These are phyloP conservation scores for Petaurus breviceps DNA, from an alignment of 2,113 vertebrate genomes.

Conservation along the genomic window DNA sequence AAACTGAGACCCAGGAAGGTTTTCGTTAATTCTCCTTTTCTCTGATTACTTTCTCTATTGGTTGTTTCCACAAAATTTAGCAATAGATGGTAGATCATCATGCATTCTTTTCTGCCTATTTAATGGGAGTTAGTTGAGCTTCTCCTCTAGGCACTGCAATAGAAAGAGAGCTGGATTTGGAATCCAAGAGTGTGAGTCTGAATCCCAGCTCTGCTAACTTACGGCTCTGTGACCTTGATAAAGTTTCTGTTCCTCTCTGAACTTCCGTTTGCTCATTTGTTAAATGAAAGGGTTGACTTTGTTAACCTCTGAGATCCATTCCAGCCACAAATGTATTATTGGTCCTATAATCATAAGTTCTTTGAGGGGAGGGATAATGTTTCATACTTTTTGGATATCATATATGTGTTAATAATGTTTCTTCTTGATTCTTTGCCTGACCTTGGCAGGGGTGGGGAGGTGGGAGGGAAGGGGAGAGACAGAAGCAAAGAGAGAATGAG, in stretches of 20 bases:
- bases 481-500: neutral
- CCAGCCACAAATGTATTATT: neutral
- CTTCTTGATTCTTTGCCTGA: neutral
- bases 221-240: neutral
- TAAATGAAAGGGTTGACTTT: neutral
- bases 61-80: neutral
- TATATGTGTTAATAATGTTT: neutral
- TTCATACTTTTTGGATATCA: neutral
- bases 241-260: neutral
- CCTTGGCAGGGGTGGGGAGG: too few species aligned
- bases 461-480: too few species aligned
- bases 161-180: neutral
- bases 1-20: neutral
- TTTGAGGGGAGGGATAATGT: neutral
- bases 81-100: neutral
- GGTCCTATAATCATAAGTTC: neutral
- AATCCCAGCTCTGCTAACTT: neutral
- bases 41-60: neutral
- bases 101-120: neutral
- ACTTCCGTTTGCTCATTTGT: neutral
- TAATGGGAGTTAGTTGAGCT: neutral
- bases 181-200: neutral
- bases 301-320: neutral
- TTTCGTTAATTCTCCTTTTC: neutral
- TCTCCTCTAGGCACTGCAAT: neutral